phyloP scores from a whole-genome alignment of 2,797 vertebrate genomes.

The Neosilurus hyrtlii region DNA sequence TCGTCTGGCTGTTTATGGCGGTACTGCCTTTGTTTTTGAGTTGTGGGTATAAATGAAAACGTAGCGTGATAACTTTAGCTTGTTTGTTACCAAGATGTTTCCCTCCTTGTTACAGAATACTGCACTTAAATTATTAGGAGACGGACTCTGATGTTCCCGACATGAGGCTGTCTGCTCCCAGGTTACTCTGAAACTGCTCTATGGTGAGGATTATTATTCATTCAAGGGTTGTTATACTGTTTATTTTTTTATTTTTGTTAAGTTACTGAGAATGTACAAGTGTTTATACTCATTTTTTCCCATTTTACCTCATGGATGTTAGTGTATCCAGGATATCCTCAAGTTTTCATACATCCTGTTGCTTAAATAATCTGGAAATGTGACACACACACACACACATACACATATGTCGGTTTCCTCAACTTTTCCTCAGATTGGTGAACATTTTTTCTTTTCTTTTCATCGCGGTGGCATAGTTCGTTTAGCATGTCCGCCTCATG shows the following conservation, averaged over 20 bases:
- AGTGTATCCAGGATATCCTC: too few relatives aligned
- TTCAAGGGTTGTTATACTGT: too few relatives aligned
- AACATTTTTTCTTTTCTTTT: too few relatives aligned
- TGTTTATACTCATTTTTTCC: neutral
- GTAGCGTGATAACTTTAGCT: neutral
- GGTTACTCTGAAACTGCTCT: constrained; percentile 27
- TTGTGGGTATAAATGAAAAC: neutral
- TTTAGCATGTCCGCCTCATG: too few relatives aligned
- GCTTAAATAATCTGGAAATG: neutral
- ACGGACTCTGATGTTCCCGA: constrained; percentile 21
- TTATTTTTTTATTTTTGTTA: neutral
- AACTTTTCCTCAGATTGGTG: too few relatives aligned
- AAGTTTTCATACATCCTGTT: neutral
- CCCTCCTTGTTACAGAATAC: constrained; percentile 24
- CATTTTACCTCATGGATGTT: neutral
- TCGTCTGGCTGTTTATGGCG: neutral
- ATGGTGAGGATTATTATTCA: constrained; percentile 36
- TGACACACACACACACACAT: neutral
- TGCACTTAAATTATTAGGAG: constrained; percentile 11
- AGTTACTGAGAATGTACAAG: neutral
- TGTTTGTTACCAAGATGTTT: constrained; percentile 1
- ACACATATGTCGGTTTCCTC: neutral
- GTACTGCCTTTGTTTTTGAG: neutral
- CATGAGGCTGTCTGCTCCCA: constrained; percentile 38
- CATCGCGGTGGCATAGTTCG: too few relatives aligned